Base-by-base conservation (phyloP, 2,797 vertebrate species). In the Prunella strophiata region DNA sequence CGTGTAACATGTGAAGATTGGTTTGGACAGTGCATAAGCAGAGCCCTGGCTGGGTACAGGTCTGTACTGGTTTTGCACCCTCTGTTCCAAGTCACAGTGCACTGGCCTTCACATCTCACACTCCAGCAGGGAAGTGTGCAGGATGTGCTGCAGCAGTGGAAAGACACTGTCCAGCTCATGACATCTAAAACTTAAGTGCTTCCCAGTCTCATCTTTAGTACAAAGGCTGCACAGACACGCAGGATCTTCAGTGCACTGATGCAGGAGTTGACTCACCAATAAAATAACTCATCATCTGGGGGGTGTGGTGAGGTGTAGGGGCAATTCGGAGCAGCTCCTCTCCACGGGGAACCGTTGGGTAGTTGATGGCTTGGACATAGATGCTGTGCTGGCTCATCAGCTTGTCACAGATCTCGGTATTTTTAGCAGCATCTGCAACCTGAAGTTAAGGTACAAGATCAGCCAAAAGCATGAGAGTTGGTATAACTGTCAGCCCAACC, bases 281-380 rank as follows among this genome's bases (percentile, higher is more conserved):
- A 85, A 99, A 99, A 68, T 99, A 99, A 92, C 95, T 98, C 99
- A 99, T 99, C 99, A 99, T 99, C 98, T 99, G 99, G 0, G 99
- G 99, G 2, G 98, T 99, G 97, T 99, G 99, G 92, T 99, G 99
- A 16, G 99, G 99, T 0, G 99, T 99, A 11, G 99, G 99, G 9
- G 99, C 99, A 9, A 99, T 99, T 32, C 99, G 98, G 54, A 99
- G 98, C 50, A 99, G 98, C 94, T 99, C 99, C 7, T 99, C 99
- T 38, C 99, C 99, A 7, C 98, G 98, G 13, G 99, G 98, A 30
- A 99, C 99, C 0, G 99, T 99, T 1, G 99, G 99, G 93, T 99
- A 99, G 93, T 99, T 99, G 96, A 99, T 99, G 55, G 99, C 99
- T 94, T 99, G 99, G 72, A 99, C 99, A 0, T 99, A 99, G 96